Conservation (phyloP, 2,113 vertebrate genomes). For the Notiomystis cincta region DNA sequence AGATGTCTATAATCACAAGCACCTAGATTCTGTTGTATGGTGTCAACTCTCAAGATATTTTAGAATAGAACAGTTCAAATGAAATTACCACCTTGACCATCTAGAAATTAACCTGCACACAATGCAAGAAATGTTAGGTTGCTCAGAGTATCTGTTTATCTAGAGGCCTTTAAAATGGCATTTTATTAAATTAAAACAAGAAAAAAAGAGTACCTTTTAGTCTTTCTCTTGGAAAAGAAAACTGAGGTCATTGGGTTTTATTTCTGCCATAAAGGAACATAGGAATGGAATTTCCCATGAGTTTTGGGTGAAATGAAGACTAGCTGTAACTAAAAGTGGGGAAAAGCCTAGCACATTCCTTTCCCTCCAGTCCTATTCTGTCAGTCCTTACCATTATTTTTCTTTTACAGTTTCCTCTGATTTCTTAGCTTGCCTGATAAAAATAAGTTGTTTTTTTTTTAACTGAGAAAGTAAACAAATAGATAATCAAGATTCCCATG, state of each 20-base stretch:
- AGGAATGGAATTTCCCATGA: not conserved
- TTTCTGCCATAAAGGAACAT: not conserved
- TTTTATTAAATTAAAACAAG: not conserved
- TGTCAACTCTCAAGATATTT: not conserved
- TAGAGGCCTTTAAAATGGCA: not conserved
- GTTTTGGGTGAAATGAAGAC: not conserved
- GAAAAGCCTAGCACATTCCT: not conserved
- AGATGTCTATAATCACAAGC: not conserved
- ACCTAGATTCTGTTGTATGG: not conserved
- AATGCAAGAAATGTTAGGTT: not conserved
- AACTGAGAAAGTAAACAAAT: not conserved
- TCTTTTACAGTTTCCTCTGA: not conserved
- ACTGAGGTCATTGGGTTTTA: not conserved
- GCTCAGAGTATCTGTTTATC: not conserved
- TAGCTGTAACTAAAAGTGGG: not conserved
- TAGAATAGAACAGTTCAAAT: not conserved
- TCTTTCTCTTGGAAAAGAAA: not conserved
- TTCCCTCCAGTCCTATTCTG: not conserved
- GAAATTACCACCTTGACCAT: not conserved
- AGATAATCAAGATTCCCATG: not conserved
- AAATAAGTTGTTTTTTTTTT: not conserved
- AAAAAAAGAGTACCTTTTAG: not conserved
- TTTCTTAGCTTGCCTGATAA: not conserved
- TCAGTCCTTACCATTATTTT: not conserved
- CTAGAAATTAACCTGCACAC: not conserved